A percentile compares a stretch with the other conserved stretches of the same genome.
Conservation (phyloP, 2,888 invertebrate species). For the Dromius quadrimaculatus region DNA sequence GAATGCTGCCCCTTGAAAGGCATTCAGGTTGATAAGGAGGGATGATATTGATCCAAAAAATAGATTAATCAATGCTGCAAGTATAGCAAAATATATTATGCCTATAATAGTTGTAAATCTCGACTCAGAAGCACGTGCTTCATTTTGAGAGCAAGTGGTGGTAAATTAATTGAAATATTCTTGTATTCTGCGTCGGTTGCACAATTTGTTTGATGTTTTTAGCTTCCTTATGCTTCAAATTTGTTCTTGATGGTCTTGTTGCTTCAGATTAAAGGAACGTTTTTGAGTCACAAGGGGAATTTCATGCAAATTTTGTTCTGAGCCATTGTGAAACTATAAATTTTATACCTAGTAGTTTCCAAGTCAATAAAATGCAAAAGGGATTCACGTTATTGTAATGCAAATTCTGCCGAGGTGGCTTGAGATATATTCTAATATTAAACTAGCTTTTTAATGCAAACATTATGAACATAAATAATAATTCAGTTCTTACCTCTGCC, state of each 20-base stretch:
- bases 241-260: conserved; percentile 4
- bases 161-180: background rate
- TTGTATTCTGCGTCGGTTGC: background rate
- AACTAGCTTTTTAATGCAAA: background rate
- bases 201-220: background rate
- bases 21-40: no score
- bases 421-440: background rate
- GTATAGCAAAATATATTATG: no score
- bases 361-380: no score
- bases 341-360: conserved; percentile 1
- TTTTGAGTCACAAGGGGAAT: background rate
- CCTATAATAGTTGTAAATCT: no score
- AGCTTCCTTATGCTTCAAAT: background rate
- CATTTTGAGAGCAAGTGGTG: background rate
- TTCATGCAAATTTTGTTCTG: background rate
- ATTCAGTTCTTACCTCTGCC: no score
- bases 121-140: background rate
- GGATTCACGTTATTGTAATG: no score
- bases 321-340: background rate
- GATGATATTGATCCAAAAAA: no score
- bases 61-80: no score
- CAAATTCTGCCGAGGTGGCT: no score
- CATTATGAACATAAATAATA: background rate
- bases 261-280: conserved; percentile 3
- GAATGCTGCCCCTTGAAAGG: no score